Evolutionary conservation across 2,797 vertebrate species (phyloP).

Genomic region (Acrossocheilus fasciatus): DNA sequence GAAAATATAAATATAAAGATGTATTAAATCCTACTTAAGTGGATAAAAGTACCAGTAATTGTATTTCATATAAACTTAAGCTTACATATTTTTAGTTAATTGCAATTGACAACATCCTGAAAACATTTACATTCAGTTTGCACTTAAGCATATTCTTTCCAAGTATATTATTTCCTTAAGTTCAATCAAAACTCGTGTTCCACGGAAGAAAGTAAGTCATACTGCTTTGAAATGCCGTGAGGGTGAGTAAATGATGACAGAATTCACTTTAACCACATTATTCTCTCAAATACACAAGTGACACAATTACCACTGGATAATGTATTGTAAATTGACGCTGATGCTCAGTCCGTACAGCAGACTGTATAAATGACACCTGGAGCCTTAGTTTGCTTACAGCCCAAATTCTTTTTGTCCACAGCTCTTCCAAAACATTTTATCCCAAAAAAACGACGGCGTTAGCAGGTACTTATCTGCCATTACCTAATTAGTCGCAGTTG

Average conservation of each 20-base stretch:
- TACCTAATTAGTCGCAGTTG: conserved; percentile 47
- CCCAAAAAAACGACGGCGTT: background rate
- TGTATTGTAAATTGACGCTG: background rate
- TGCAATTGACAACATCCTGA: background rate
- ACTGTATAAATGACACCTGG: background rate
- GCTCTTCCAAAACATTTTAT: conserved; percentile 20
- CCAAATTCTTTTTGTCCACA: conserved; percentile 14
- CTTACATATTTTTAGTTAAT: background rate
- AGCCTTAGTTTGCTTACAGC: conserved; percentile 10
- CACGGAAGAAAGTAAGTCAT: background rate
- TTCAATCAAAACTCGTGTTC: background rate
- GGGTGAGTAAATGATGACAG: conserved; percentile 1
- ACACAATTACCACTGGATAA: background rate
- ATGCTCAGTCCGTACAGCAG: background rate
- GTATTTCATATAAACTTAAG: background rate
- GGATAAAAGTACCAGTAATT: background rate
- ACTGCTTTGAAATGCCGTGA: background rate
- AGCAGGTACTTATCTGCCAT: conserved; percentile 40
- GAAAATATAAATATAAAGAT: background rate
- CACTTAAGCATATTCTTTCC: background rate
- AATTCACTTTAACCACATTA: background rate
- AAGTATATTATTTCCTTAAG: background rate
- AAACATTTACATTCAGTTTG: background rate
- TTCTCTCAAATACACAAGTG: background rate
- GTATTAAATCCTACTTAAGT: background rate